A percentile compares a stretch with the other conserved stretches of the same genome.
Evolutionary conservation across 2,888 invertebrate genomes (phyloP).

Genomic region (Meghimatium bilineatum): DNA sequence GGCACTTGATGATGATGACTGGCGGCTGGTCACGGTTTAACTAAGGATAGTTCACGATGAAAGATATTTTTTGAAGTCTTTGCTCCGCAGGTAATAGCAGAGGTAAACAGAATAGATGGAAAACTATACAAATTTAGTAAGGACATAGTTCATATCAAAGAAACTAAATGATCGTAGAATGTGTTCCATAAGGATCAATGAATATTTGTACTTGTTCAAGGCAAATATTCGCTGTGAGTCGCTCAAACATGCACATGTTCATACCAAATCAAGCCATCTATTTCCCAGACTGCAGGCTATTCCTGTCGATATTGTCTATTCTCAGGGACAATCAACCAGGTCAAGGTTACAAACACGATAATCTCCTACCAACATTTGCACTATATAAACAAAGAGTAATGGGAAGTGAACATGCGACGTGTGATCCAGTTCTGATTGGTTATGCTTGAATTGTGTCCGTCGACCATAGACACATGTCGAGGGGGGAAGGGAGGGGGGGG

Average conservation of each 20-base stretch:
- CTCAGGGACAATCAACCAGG: background rate
- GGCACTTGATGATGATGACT: too few species aligned
- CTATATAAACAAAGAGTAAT: background rate
- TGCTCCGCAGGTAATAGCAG: too few species aligned
- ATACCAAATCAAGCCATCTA: background rate
- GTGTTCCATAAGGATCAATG: background rate
- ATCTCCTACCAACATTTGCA: background rate
- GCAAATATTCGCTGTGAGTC: background rate
- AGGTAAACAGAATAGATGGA: too few species aligned
- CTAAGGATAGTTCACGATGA: too few species aligned
- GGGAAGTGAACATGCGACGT: background rate
- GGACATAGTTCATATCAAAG: too few species aligned
- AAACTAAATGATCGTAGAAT: too few species aligned
- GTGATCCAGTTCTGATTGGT: background rate
- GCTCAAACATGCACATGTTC: background rate
- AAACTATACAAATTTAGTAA: too few species aligned
- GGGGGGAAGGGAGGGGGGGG: too few species aligned
- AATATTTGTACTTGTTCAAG: background rate
- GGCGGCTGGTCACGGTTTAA: too few species aligned
- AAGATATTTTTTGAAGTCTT: too few species aligned
- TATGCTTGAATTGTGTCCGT: too few species aligned
- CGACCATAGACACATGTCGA: too few species aligned
- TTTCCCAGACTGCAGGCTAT: background rate
- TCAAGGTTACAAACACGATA: background rate
- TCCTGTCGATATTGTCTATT: constrained; percentile 9